phyloP scores from a whole-genome alignment of 2,113 vertebrate species.

The Crotalus viridis region DNA sequence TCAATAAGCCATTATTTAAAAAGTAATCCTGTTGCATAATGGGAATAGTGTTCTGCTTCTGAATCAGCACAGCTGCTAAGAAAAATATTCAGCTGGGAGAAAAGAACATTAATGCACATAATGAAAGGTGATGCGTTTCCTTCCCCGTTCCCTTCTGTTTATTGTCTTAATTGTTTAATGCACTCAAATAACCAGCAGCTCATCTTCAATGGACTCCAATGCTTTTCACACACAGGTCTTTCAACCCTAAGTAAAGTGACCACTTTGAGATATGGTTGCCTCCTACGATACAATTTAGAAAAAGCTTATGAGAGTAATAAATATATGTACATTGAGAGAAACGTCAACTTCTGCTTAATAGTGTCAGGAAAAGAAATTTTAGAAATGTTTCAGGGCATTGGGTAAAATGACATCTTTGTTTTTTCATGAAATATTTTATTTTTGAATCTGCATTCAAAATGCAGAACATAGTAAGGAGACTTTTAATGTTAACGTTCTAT shows the following conservation, averaged over 20 bases:
- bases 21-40: slow-evolving; percentile 31
- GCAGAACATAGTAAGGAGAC: neutral
- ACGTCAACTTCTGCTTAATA: neutral
- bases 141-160: slow-evolving; percentile 22
- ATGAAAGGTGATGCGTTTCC: slow-evolving; percentile 37
- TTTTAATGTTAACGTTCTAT: neutral
- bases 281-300: neutral
- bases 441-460: neutral
- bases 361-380: neutral
- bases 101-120: slow-evolving; percentile 1
- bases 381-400: neutral
- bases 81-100: slow-evolving; percentile 41
- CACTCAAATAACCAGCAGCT: neutral
- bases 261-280: neutral
- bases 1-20: neutral
- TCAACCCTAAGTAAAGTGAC: fast-evolving
- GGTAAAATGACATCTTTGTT: neutral
- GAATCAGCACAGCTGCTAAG: slow-evolving; percentile 41
- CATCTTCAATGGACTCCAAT: neutral
- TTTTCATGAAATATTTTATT: neutral
- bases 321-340: no score
- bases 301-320: neutral
- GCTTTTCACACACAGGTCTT: slow-evolving; percentile 7
- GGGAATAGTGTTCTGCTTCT: neutral
- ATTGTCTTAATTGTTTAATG: slow-evolving; percentile 31